A percentile compares a stretch with the other conserved stretches of the same genome.
Evolutionary conservation across 2,797 vertebrate genomes (phyloP).

Genomic region (Stomatorhinus walkeri): DNA sequence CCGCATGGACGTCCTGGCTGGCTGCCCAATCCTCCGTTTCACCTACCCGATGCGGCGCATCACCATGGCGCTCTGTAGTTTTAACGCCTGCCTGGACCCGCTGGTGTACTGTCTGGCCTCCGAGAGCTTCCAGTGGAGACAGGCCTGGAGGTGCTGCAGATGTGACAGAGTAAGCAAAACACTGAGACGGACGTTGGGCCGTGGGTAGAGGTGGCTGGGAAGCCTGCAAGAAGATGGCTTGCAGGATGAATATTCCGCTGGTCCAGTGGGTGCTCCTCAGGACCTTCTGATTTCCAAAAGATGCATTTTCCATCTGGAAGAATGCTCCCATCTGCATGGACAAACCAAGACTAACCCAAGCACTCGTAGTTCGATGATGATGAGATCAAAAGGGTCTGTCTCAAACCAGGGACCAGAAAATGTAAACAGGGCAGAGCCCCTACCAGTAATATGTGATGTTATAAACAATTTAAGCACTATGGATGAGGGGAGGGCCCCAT

Average conservation of each 20-base stretch:
- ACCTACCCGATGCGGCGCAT: constrained; percentile 32
- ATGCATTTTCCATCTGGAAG: background rate
- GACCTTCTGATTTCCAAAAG: too few relatives aligned
- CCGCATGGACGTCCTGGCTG: constrained; percentile 8
- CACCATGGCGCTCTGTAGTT: constrained; percentile 36
- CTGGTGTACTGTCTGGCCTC: constrained; percentile 34
- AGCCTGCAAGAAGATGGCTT: background rate
- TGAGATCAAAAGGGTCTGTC: background rate
- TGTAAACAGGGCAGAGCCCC: background rate
- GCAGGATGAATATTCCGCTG: background rate
- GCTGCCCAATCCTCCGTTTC: constrained; percentile 27
- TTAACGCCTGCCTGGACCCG: constrained; percentile 38
- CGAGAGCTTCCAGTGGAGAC: constrained; percentile 20
- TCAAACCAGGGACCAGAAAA: background rate
- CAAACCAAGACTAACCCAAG: background rate
- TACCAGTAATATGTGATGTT: background rate
- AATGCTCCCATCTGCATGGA: background rate
- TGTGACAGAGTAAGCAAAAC: background rate
- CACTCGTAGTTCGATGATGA: background rate
- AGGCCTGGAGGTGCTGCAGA: background rate
- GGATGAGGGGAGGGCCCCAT: background rate
- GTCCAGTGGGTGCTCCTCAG: background rate
- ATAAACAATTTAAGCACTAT: background rate
- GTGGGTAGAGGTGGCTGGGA: background rate
- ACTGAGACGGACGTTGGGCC: background rate